phyloP scores from a whole-genome alignment of 2,113 vertebrate genomes.

The Spilogale gracilis region DNA sequence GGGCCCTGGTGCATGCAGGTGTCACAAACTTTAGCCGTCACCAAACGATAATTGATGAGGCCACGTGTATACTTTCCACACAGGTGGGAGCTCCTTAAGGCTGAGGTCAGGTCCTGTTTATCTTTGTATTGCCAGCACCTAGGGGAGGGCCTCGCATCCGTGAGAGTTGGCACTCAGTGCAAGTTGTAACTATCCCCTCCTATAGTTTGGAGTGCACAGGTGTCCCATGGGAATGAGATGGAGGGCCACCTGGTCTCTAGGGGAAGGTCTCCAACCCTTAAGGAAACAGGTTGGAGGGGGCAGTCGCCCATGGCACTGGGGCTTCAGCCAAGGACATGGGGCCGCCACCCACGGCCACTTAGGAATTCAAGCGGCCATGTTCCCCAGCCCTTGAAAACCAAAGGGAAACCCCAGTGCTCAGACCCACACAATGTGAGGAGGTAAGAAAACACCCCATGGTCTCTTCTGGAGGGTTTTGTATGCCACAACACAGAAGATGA shows the following conservation, averaged over 20 bases:
- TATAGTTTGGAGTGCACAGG: not conserved
- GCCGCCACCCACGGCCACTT: not conserved
- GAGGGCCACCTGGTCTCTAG: not conserved
- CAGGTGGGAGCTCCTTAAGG: not conserved
- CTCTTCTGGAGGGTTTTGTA: not conserved
- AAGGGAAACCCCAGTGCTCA: not conserved
- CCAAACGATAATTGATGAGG: not conserved
- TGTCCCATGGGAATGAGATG: not conserved
- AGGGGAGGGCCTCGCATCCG: not conserved
- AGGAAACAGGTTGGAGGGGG: not conserved
- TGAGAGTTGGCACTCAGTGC: fast-evolving
- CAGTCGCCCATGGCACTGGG: not conserved
- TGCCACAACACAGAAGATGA: not conserved
- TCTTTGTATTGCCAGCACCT: not conserved
- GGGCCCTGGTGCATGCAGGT: too few relatives aligned
- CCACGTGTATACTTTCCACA: not conserved
- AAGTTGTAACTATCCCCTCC: not conserved
- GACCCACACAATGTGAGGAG: not conserved
- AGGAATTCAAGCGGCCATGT: too few relatives aligned
- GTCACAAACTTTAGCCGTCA: not conserved
- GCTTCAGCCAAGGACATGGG: not conserved
- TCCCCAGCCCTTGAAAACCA: not conserved
- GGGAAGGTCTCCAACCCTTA: not conserved
- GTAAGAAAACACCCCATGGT: not conserved
- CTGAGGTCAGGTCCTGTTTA: not conserved